Conservation (phyloP, 2,888 invertebrate genomes). For the Zaprionus bogoriensis region DNA sequence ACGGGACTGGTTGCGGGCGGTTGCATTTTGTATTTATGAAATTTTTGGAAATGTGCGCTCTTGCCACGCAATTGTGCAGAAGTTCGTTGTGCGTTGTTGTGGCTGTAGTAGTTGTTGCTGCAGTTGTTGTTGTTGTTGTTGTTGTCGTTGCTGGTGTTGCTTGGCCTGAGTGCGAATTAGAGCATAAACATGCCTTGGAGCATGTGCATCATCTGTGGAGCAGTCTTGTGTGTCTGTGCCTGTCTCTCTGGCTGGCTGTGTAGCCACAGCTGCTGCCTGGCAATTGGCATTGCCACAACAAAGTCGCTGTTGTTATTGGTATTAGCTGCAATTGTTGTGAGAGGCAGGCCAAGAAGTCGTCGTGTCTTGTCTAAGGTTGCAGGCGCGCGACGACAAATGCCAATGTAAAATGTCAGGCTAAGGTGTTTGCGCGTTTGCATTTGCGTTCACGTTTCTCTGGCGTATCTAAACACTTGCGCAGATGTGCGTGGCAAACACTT, state of each 20-base stretch:
- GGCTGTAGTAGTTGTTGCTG: constrained; percentile 4
- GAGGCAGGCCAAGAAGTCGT: not conserved
- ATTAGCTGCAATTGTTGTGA: constrained; percentile 2
- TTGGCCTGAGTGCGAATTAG: constrained; percentile 80
- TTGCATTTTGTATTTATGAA: constrained; percentile 71
- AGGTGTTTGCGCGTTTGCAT: not conserved
- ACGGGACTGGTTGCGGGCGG: constrained; percentile 70
- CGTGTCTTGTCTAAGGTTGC: constrained; percentile 3
- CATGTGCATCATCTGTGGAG: constrained; percentile 61
- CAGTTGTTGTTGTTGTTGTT: constrained; percentile 9
- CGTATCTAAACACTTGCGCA: constrained; percentile 4
- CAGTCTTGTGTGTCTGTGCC: constrained; percentile 6
- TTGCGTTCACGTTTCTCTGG: not conserved
- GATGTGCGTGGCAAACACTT: not conserved
- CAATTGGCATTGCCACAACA: constrained; percentile 13
- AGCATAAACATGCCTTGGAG: constrained; percentile 75
- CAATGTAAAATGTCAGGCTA: constrained; percentile 50
- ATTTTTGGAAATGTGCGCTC: constrained; percentile 49
- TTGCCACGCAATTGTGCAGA: constrained; percentile 74
- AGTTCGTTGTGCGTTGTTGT: constrained; percentile 61
- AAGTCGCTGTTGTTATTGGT: constrained; percentile 15
- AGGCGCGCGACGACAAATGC: constrained; percentile 21
- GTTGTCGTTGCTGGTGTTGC: constrained; percentile 28
- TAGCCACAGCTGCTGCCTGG: constrained; percentile 31
- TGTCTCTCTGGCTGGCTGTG: constrained; percentile 15